Evolutionary conservation across 2,888 invertebrate genomes (phyloP).

Genomic region (Nomada fabriciana): DNA sequence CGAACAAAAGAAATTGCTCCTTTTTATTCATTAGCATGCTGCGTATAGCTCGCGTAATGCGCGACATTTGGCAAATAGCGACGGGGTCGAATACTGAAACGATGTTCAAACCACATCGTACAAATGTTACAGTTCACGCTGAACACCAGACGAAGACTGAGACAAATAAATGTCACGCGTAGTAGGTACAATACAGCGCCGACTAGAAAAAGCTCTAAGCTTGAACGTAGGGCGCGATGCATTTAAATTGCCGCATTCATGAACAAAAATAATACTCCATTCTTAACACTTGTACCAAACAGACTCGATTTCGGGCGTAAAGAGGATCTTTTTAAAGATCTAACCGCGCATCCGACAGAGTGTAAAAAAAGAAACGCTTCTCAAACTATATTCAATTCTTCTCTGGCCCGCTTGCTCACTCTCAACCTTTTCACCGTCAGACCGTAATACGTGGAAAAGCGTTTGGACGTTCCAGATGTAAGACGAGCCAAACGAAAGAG

Average conservation of each 20-base stretch:
- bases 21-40: no score
- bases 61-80: no score
- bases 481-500: conserved; percentile 17
- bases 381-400: conserved; percentile 57
- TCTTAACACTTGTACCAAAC: background rate
- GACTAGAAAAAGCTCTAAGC: no score
- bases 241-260: no score
- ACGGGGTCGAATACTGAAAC: no score
- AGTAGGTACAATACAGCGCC: no score
- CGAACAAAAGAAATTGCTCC: background rate
- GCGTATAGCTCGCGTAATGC: no score
- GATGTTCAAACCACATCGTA: no score
- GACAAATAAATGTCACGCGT: no score
- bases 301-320: conserved; percentile 47
- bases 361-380: conserved; percentile 33
- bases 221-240: no score
- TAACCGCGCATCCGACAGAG: background rate
- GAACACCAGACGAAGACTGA: background rate
- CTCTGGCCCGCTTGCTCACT: conserved; percentile 17
- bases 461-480: conserved; percentile 42
- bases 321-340: conserved; percentile 9
- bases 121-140: no score
- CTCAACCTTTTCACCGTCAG: conserved; percentile 40
- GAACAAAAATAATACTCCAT: background rate
- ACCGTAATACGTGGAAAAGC: conserved; percentile 27